Evolutionary conservation across 1,140 invertebrate species (phyloP).

Genomic region (Drosophila grimshawi): DNA sequence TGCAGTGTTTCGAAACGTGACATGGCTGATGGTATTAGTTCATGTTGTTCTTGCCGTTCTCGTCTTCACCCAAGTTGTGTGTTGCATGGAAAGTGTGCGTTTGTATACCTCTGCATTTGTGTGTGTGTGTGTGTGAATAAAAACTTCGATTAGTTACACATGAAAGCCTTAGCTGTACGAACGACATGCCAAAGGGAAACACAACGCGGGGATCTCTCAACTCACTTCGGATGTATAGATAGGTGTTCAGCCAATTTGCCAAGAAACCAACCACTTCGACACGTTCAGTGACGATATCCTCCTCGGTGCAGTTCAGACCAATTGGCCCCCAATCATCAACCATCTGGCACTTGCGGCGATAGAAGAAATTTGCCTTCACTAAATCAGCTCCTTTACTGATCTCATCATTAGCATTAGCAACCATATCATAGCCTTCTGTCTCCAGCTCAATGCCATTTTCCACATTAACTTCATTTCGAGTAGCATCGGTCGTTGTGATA

Average conservation of each 20-base stretch:
- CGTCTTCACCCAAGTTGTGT: constrained; percentile 15
- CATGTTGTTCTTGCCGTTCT: constrained; percentile 12
- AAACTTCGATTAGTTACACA: constrained; percentile 63
- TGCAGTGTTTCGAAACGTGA: constrained; percentile 46
- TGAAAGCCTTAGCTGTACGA: constrained; percentile 48
- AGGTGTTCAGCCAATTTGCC: constrained; percentile 69
- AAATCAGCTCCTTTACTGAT: constrained; percentile 8
- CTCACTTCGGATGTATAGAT: constrained; percentile 72
- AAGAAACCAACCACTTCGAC: constrained; percentile 74
- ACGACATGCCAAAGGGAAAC: constrained; percentile 31
- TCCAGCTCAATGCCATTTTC: constrained; percentile 8
- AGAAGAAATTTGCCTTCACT: constrained; percentile 42
- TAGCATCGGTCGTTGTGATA: constrained; percentile 25
- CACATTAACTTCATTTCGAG: constrained; percentile 15
- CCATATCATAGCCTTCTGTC: constrained; percentile 3
- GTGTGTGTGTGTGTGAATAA: constrained; percentile 25
- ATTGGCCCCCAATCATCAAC: constrained; percentile 65
- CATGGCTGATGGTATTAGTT: constrained; percentile 25
- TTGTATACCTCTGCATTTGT: neutral
- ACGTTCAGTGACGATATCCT: constrained; percentile 58
- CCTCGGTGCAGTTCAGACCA: constrained; percentile 65
- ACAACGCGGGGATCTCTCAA: constrained; percentile 21
- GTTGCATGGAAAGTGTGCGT: neutral
- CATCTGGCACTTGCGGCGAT: constrained; percentile 62
- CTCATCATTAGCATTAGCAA: neutral